phyloP scores from a whole-genome alignment of 1,140 invertebrate genomes.

The Monochamus saltuarius region DNA sequence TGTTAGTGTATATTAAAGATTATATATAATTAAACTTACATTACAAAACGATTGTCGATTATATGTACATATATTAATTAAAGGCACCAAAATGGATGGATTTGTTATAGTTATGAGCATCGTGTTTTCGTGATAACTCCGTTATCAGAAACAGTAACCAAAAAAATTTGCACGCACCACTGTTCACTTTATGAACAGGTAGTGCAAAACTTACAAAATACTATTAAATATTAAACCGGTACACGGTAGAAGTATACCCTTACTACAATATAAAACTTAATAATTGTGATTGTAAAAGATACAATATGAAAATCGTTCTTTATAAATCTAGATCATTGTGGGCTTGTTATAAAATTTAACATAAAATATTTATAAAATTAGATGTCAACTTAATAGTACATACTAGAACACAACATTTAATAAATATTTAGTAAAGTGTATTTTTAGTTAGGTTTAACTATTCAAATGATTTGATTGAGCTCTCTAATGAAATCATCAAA shows the following conservation, averaged over 20 bases:
- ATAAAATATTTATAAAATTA: background rate
- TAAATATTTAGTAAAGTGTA: conserved; percentile 5
- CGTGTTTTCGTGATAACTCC: conserved; percentile 14
- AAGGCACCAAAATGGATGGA: conserved; percentile 19
- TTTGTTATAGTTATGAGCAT: conserved; percentile 17
- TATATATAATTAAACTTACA: background rate
- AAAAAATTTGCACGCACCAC: too few species aligned
- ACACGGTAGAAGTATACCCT: too few species aligned
- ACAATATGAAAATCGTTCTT: too few species aligned
- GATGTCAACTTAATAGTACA: background rate
- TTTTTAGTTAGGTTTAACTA: background rate
- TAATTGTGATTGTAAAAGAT: too few species aligned
- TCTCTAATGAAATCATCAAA: background rate
- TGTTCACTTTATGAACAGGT: too few species aligned
- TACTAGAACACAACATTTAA: conserved; percentile 7
- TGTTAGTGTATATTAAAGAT: too few species aligned
- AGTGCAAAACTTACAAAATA: too few species aligned
- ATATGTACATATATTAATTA: conserved; percentile 20
- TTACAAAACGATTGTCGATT: conserved; percentile 5
- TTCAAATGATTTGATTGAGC: background rate
- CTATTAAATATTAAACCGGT: too few species aligned
- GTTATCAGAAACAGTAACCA: too few species aligned
- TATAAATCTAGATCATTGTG: too few species aligned
- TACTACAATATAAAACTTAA: too few species aligned
- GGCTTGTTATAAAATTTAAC: too few species aligned